Base-by-base conservation (phyloP, 2,888 invertebrate species). In the Adela reaumurella region DNA sequence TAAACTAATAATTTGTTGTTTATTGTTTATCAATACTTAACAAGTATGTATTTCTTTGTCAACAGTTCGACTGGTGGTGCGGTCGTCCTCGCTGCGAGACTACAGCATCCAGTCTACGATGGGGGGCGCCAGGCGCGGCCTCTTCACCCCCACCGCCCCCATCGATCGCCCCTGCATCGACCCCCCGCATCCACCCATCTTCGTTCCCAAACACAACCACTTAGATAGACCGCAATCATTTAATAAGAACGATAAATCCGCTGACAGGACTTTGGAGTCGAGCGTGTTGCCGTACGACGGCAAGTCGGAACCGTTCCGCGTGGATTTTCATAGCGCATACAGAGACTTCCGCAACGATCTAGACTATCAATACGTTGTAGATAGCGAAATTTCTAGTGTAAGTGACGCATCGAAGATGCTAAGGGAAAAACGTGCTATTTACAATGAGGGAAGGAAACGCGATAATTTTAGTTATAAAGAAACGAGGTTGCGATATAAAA, bases 61-160 rank as follows among this genome's bases (percentile, higher is more conserved):
- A 8, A 35, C 35, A 35, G 35, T 35, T 3, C 35, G 35, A 11
- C 11, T 35, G 8, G 35, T 35, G 35, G 11, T 14, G 35, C 35
- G 35, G 35, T 35, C 35, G 8, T 8, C 56, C 8, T 54, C 59
- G 1, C 67, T 77, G 3, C 63, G 66, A 1, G 76, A 77, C 61
- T 77, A 72, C 62, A 70, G 67, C 1, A 65, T 78, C 19, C 70
- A 74, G 58, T 67, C 74, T 0, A 62, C 70, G 35, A 67, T 77
- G 20, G 70, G 68, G 49, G 66, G 62, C 58, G 65, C 62, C 57
- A 63, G 72, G 55, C 57, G 67, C 2, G 77, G 78, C 17, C 77
- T 77, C 66, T 77, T 78, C 62, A 77, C 78, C 0, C 76, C 76
- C 0, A 74, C 72, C 44, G 62, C 64, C 46, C 60, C 59, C 55